Percentiles rank a stretch among this genome's conserved stretches.
phyloP scores from a whole-genome alignment of 2,797 vertebrate genomes.

The Kryptopterus vitreolus region DNA sequence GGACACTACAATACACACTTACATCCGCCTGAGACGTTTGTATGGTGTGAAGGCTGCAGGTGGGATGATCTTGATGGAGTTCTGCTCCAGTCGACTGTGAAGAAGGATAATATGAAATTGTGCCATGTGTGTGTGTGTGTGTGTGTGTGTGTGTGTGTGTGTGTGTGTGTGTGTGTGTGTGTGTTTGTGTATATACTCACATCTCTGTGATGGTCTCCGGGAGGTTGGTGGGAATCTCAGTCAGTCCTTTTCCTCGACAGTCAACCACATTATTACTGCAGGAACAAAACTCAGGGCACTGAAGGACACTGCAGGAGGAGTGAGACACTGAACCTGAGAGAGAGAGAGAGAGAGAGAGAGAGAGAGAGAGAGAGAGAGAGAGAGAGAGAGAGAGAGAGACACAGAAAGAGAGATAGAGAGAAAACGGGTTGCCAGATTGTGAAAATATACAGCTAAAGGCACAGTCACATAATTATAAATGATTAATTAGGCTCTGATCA shows the following conservation, averaged over 20 bases:
- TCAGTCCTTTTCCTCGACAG: constrained; percentile 93
- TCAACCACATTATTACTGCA: constrained; percentile 99
- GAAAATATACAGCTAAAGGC: not conserved
- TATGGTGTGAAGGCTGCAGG: constrained; percentile 95
- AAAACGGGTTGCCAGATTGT: constrained; percentile 1
- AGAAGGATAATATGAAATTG: not conserved
- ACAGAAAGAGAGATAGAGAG: not conserved
- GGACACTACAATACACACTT: constrained; percentile 61
- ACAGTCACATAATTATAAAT: not conserved
- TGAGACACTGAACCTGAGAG: constrained; percentile 87
- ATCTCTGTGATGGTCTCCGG: constrained; percentile 98
- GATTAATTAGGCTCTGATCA: not conserved
- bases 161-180: constrained; percentile 44
- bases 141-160: constrained; percentile 5
- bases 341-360: constrained; percentile 11
- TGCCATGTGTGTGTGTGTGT: not conserved
- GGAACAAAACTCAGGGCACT: constrained; percentile 91
- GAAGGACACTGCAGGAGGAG: constrained; percentile 92
- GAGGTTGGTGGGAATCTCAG: constrained; percentile 94
- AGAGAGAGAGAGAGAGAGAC: not conserved
- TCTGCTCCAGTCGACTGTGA: constrained; percentile 94
- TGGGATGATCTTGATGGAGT: constrained; percentile 95
- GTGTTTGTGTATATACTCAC: constrained; percentile 70
- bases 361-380: not conserved
- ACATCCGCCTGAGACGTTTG: constrained; percentile 97